Percentiles rank a stretch among this genome's conserved stretches.
Evolutionary conservation across 2,113 vertebrate genomes (phyloP).

Genomic region (Marcusenius ussheri): DNA sequence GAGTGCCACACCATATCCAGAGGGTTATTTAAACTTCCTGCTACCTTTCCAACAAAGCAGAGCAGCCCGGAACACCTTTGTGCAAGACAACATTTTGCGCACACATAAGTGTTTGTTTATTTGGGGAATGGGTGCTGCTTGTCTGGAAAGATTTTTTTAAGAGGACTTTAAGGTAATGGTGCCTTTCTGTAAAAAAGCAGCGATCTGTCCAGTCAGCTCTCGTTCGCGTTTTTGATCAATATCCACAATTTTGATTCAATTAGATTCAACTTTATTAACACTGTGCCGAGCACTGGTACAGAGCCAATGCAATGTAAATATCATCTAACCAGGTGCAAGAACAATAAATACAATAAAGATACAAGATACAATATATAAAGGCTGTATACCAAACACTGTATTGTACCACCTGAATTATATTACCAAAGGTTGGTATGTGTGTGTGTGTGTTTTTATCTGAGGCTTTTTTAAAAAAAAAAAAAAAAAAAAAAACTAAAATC

Average conservation of each 20-base stretch:
- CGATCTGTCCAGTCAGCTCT: background rate
- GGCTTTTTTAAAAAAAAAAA: too few species aligned
- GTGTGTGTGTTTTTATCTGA: background rate
- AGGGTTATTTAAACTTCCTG: conserved; percentile 36
- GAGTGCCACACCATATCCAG: conserved; percentile 57
- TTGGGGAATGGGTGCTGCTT: background rate
- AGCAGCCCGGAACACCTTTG: background rate
- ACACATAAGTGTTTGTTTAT: background rate
- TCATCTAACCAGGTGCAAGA: background rate
- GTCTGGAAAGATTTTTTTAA: background rate
- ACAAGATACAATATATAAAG: background rate
- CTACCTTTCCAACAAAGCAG: conserved; percentile 21
- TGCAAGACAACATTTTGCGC: background rate
- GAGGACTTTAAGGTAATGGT: background rate
- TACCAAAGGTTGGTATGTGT: background rate
- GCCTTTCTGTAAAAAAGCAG: background rate
- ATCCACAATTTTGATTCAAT: background rate
- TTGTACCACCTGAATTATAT: too few species aligned
- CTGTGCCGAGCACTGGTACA: background rate
- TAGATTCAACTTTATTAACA: background rate
- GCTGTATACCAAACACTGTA: too few species aligned
- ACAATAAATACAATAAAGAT: background rate
- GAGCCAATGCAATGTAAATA: background rate
- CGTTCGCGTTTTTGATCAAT: background rate
- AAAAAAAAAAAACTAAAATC: background rate